These are phyloP conservation scores for Desmodus rotundus DNA, from an alignment of 2,113 vertebrate genomes.

Conservation along the genomic window DNA sequence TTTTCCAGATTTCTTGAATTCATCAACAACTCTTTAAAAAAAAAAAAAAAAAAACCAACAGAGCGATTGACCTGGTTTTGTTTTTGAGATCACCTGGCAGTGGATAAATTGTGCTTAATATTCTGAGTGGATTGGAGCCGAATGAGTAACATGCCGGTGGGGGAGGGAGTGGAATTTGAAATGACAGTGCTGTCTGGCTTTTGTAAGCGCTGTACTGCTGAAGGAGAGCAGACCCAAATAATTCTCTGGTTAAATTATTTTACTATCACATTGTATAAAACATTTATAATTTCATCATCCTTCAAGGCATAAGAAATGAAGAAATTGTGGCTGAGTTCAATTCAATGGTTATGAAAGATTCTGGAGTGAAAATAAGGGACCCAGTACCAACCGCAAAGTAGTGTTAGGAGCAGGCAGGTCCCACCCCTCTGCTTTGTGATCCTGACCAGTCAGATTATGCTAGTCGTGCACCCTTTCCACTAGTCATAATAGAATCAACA, in stretches of 20 bases:
- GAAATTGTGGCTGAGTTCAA: constrained; percentile 1
- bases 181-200: background rate
- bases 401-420: background rate
- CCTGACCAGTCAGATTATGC: background rate
- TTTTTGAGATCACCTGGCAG: constrained; percentile 35
- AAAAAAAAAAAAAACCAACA: background rate
- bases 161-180: background rate
- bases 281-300: constrained; percentile 32
- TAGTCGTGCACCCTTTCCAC: background rate
- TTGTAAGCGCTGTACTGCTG: background rate
- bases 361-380: background rate
- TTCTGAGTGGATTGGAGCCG: background rate
- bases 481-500: background rate
- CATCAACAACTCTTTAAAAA: constrained; percentile 30
- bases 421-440: background rate
- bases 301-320: constrained; percentile 27
- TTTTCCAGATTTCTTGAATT: constrained; percentile 38
- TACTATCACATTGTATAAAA: constrained; percentile 1
- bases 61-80: constrained; percentile 15
- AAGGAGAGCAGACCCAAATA: background rate
- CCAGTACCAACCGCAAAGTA: background rate
- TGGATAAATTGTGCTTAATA: background rate
- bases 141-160: background rate
- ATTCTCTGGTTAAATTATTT: constrained; percentile 45
- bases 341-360: background rate